Evolutionary conservation across 2,888 invertebrate species (phyloP).

Genomic region (Oxystoma pomonae): DNA sequence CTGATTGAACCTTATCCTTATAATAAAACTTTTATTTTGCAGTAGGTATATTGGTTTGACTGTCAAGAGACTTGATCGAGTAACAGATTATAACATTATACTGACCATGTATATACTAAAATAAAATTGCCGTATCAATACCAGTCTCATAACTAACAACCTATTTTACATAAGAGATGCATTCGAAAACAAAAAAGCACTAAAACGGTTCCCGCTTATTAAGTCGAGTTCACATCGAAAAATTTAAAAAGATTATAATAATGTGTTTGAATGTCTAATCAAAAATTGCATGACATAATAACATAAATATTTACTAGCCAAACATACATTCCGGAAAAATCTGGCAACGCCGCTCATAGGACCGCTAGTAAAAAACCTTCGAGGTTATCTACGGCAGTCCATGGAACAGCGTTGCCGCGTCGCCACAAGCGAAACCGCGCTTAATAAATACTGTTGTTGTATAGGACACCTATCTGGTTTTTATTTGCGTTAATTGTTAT

Average conservation of each 20-base stretch:
- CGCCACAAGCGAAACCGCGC: neutral
- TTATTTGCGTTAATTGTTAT: neutral
- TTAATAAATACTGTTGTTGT: neutral
- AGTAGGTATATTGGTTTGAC: no score
- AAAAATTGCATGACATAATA: neutral
- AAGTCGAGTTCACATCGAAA: neutral
- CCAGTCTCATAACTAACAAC: no score
- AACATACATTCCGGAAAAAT: neutral
- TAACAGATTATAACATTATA: no score
- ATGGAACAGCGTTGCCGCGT: neutral
- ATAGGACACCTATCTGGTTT: neutral
- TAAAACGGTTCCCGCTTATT: neutral
- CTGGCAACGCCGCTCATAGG: neutral
- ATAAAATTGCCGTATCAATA: no score
- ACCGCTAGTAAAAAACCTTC: neutral
- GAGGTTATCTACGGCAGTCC: neutral
- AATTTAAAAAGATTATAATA: neutral
- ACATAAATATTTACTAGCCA: neutral
- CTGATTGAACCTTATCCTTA: no score
- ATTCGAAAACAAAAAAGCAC: neutral
- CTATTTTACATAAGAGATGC: neutral
- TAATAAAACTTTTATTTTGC: no score
- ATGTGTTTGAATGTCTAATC: neutral
- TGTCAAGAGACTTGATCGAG: no score
- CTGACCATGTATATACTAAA: no score